phyloP scores from a whole-genome alignment of 2,797 vertebrate species.

The Danio tinwini region DNA sequence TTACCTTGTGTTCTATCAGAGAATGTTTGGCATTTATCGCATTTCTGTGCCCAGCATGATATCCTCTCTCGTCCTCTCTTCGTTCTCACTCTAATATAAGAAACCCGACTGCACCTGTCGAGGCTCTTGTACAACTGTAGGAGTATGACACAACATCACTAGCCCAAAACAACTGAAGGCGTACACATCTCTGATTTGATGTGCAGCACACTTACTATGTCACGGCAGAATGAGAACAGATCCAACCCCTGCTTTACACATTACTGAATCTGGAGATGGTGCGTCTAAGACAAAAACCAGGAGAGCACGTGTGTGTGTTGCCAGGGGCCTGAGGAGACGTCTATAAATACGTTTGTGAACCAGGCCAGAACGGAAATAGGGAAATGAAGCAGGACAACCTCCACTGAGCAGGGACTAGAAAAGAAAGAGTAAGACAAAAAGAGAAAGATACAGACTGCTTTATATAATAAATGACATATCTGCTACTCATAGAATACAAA shows the following conservation, averaged over 20 bases:
- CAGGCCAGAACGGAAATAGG: constrained; percentile 81
- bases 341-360: constrained; percentile 82
- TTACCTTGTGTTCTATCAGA: constrained; percentile 48
- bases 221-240: neutral
- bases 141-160: constrained; percentile 2
- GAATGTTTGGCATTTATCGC: constrained; percentile 52
- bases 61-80: constrained; percentile 23
- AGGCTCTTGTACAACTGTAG: constrained; percentile 9
- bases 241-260: constrained; percentile 10
- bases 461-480: constrained; percentile 17
- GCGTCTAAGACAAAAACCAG: constrained; percentile 50
- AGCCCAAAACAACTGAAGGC: constrained; percentile 20
- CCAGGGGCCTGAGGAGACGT: constrained; percentile 63
- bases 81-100: constrained; percentile 35
- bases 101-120: constrained; percentile 35
- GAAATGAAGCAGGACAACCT: constrained; percentile 80
- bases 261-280: constrained; percentile 51
- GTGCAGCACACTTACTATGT: neutral
- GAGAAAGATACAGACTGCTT: constrained; percentile 32
- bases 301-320: constrained; percentile 44
- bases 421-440: constrained; percentile 21
- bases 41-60: constrained; percentile 64
- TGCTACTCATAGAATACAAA: neutral
- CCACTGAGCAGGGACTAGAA: constrained; percentile 70
- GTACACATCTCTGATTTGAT: constrained; percentile 18